These are phyloP conservation scores for Rhagophthalmus giganteus DNA, from an alignment of 2,888 invertebrate species.

Conservation along the genomic window DNA sequence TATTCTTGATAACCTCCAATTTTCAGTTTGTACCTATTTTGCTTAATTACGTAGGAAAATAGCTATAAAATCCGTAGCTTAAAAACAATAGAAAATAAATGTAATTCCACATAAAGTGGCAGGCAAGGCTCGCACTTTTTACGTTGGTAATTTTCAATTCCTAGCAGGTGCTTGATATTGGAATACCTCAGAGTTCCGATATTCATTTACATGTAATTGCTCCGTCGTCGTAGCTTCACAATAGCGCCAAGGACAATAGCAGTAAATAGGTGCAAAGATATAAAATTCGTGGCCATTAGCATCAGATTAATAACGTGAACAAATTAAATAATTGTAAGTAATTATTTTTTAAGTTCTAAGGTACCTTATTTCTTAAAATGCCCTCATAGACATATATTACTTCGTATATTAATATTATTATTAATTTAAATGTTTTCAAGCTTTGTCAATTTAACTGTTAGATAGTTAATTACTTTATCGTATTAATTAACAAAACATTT, in stretches of 20 bases:
- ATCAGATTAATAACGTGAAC: constrained; percentile 6
- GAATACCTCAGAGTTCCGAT: constrained; percentile 38
- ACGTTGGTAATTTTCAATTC: constrained; percentile 33
- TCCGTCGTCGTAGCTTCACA: constrained; percentile 33
- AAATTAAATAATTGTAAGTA: constrained; percentile 5
- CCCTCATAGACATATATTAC: too few relatives aligned
- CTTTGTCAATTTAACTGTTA: too few relatives aligned
- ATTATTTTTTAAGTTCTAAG: neutral
- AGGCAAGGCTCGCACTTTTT: constrained; percentile 28
- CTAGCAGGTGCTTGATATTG: constrained; percentile 38
- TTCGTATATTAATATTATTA: too few relatives aligned
- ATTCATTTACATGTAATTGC: constrained; percentile 44
- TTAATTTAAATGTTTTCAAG: too few relatives aligned
- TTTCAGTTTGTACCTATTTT: too few relatives aligned
- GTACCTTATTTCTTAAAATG: too few relatives aligned
- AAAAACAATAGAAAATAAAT: constrained; percentile 6
- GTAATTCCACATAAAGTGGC: constrained; percentile 24
- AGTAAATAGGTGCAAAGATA: constrained; percentile 27
- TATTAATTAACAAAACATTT: too few relatives aligned
- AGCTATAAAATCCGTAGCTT: too few relatives aligned
- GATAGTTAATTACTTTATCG: too few relatives aligned
- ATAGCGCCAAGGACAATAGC: constrained; percentile 27
- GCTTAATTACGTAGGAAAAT: too few relatives aligned
- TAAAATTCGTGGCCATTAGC: constrained; percentile 13
- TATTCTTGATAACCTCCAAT: too few relatives aligned